Percentiles rank a stretch among this genome's conserved stretches.
Conservation (phyloP, 2,888 invertebrate genomes). For the Xanthia togata region DNA sequence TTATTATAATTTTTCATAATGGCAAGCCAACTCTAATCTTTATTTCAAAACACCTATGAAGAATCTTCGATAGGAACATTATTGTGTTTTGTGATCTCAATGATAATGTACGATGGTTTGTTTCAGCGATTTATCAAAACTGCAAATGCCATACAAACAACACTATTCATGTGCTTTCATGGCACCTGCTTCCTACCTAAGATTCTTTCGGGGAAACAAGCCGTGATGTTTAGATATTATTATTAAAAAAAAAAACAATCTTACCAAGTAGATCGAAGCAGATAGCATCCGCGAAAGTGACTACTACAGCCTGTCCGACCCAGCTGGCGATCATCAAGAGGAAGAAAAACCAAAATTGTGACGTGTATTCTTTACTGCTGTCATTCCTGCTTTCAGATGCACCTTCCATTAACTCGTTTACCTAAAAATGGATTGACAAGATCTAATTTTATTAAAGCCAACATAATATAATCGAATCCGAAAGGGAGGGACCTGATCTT, state of each 20-base stretch:
- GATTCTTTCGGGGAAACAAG: not conserved
- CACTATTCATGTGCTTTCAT: no score
- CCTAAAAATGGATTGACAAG: constrained; percentile 63
- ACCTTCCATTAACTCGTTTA: constrained; percentile 86
- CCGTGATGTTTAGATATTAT: not conserved
- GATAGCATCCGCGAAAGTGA: constrained; percentile 96
- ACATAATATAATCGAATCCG: not conserved
- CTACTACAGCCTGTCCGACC: constrained; percentile 96
- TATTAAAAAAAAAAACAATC: not conserved
- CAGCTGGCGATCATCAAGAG: constrained; percentile 94
- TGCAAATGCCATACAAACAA: no score
- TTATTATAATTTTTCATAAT: no score
- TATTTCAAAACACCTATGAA: no score
- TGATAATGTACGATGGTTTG: no score
- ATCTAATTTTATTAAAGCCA: not conserved
- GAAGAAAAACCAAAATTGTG: constrained; percentile 95
- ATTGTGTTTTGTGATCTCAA: no score
- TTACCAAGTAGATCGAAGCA: constrained; percentile 95
- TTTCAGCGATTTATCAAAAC: no score
- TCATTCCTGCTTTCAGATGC: constrained; percentile 77
- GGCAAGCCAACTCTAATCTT: no score
- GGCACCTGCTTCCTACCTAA: no score
- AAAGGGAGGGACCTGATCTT: not conserved
- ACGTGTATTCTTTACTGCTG: constrained; percentile 82
- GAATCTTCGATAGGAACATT: no score